phyloP scores from a whole-genome alignment of 2,113 vertebrate species.

The Halcyon senegalensis region DNA sequence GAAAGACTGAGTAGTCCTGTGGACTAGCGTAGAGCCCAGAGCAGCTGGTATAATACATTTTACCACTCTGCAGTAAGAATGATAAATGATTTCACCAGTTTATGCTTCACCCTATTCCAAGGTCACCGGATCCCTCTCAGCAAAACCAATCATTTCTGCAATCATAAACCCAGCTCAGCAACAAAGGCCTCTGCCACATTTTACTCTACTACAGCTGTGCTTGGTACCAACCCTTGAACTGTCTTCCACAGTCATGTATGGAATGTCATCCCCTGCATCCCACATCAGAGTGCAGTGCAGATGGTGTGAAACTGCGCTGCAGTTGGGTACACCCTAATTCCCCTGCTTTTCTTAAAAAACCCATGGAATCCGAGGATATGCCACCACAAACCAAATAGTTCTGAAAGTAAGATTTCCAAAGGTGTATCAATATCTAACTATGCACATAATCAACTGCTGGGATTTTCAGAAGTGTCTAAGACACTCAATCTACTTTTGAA shows the following conservation, averaged over 20 bases:
- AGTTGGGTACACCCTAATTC: neutral
- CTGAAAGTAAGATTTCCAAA: neutral
- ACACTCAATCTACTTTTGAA: neutral
- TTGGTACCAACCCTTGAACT: neutral
- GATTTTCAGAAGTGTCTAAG: neutral
- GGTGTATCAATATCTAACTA: neutral
- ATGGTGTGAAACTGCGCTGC: neutral
- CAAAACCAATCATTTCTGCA: neutral
- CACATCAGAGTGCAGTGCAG: neutral
- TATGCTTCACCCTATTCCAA: neutral
- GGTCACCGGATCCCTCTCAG: neutral
- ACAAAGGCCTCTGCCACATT: neutral
- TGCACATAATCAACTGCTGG: neutral
- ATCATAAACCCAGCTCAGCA: neutral
- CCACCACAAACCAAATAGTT: neutral
- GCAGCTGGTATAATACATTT: conserved; percentile 10
- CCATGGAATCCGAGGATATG: rapidly evolving
- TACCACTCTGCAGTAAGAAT: neutral
- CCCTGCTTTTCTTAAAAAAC: neutral
- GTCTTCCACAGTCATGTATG: neutral
- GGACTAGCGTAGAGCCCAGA: neutral
- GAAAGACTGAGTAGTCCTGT: neutral
- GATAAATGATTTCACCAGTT: conserved; percentile 17
- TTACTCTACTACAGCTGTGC: neutral
- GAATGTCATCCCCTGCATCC: neutral